These are phyloP conservation scores for Syrista parreyssii DNA, from an alignment of 2,888 invertebrate species.

Conservation along the genomic window DNA sequence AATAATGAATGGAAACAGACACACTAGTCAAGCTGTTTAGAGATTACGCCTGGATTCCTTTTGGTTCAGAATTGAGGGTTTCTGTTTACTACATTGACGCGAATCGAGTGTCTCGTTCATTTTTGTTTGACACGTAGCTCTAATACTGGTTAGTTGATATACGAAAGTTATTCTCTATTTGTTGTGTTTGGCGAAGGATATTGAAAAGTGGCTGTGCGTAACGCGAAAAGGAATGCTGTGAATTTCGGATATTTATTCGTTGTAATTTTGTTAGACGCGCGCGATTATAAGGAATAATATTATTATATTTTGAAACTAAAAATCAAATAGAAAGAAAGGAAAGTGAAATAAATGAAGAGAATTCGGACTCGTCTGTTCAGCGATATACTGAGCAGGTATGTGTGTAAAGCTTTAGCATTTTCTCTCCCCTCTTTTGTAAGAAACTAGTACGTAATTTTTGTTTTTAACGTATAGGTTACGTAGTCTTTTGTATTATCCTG, in stretches of 20 bases:
- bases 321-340: not conserved
- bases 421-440: not conserved
- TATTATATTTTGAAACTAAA: not conserved
- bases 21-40: conserved; percentile 39
- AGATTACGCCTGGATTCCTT: not conserved
- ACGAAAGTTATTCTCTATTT: not conserved
- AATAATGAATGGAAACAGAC: conserved; percentile 25
- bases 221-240: not conserved
- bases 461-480: not conserved
- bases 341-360: not conserved
- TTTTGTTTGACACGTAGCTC: not conserved
- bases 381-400: not conserved
- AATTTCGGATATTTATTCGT: not conserved
- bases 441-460: not conserved
- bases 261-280: not conserved
- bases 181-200: not conserved
- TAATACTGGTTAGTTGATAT: not conserved
- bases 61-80: not conserved
- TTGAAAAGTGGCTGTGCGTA: not conserved
- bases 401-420: not conserved
- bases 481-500: not conserved
- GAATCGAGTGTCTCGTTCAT: not conserved
- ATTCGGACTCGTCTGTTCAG: not conserved
- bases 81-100: not conserved
- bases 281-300: not conserved